phyloP scores from a whole-genome alignment of 2,888 invertebrate genomes.

The Caenorhabditis zanzibari region DNA sequence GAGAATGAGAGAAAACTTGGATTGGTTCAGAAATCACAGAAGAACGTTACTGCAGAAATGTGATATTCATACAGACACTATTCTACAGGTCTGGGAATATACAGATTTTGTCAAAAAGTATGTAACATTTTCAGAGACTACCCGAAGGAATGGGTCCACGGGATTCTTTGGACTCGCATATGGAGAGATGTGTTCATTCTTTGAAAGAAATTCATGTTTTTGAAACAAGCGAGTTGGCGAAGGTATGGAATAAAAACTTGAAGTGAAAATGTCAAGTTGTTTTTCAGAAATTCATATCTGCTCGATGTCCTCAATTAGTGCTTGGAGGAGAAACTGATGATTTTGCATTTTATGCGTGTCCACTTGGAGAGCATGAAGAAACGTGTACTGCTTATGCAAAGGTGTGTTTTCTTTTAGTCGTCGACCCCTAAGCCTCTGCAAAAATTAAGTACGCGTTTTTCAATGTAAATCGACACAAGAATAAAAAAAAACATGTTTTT shows the following conservation, averaged over 20 bases:
- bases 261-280: too few relatives aligned
- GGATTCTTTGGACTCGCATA: slow-evolving; percentile 10
- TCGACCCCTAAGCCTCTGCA: too few relatives aligned
- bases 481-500: too few relatives aligned
- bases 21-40: not conserved
- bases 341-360: not conserved
- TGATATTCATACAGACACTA: slow-evolving; percentile 4
- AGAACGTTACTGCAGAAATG: not conserved
- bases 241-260: not conserved
- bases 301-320: not conserved
- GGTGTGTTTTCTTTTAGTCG: not conserved
- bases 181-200: not conserved
- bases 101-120: not conserved
- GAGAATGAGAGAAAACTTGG: not conserved
- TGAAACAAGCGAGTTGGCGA: not conserved
- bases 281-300: slow-evolving; percentile 20
- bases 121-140: slow-evolving; percentile 3
- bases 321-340: not conserved
- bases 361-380: slow-evolving; percentile 3
- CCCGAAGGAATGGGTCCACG: slow-evolving; percentile 10
- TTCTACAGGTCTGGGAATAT: slow-evolving; percentile 8
- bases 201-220: slow-evolving; percentile 32
- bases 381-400: slow-evolving; percentile 22
- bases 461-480: too few relatives aligned
- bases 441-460: too few relatives aligned